Evolutionary conservation across 2,113 vertebrate species (phyloP).

Genomic region (Corvus cornix): DNA sequence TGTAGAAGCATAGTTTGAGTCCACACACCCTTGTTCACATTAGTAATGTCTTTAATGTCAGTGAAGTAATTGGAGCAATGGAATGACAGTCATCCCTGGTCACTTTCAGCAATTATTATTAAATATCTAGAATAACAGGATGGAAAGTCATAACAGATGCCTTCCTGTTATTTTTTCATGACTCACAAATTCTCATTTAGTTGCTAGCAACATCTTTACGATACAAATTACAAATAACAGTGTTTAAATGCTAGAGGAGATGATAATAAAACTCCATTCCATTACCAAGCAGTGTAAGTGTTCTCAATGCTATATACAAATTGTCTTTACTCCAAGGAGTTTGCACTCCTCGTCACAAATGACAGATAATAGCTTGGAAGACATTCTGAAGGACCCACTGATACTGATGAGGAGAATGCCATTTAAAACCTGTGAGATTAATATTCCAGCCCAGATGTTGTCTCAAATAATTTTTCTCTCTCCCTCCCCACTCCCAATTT

Average conservation of each 20-base stretch:
- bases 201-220: background rate
- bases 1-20: background rate
- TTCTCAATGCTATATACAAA: background rate
- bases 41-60: background rate
- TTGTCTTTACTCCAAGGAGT: background rate
- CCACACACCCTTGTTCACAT: background rate
- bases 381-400: background rate
- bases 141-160: background rate
- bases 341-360: background rate
- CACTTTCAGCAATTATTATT: background rate
- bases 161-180: background rate
- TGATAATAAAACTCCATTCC: background rate
- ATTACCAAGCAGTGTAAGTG: background rate
- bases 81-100: background rate
- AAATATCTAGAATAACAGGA: background rate
- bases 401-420: background rate
- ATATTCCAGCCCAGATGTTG: background rate
- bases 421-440: background rate
- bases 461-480: background rate
- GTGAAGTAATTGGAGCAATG: background rate
- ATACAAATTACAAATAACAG: background rate
- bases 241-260: background rate
- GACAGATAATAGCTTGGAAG: background rate
- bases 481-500: background rate
- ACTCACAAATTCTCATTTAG: background rate